Percentiles rank a stretch among this genome's conserved stretches.
These are phyloP conservation scores for Desmodus rotundus DNA, from an alignment of 2,113 vertebrate genomes.

Conservation along the genomic window DNA sequence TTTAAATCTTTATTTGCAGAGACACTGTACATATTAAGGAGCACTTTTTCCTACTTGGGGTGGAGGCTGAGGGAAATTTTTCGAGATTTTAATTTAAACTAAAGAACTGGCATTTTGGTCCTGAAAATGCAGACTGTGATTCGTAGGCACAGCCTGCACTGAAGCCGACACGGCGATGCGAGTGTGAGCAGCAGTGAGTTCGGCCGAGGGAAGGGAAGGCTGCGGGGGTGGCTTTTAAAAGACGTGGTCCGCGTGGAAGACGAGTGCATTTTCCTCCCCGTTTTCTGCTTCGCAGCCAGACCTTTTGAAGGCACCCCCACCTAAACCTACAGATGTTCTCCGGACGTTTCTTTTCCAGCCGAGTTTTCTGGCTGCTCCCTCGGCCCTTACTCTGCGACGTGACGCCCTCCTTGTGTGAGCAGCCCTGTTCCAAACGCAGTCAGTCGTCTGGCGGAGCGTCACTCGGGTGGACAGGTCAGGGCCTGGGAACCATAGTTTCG, in stretches of 20 bases:
- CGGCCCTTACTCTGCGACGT: not conserved
- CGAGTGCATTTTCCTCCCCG: not conserved
- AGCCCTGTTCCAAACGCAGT: not conserved
- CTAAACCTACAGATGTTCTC: not conserved
- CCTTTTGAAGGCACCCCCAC: not conserved
- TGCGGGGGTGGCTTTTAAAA: not conserved
- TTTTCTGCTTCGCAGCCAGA: not conserved
- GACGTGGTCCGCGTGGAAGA: not conserved
- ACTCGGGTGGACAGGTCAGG: not conserved
- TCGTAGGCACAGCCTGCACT: not conserved
- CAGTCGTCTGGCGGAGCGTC: not conserved
- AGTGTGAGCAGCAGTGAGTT: not conserved
- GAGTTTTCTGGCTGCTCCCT: not conserved
- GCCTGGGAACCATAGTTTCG: not conserved
- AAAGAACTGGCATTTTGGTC: not conserved
- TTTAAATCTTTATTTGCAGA: not conserved
- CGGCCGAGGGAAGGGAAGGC: not conserved
- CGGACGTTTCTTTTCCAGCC: not conserved
- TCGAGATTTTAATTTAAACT: slow-evolving; percentile 12
- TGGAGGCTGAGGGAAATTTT: not conserved
- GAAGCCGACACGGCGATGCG: not conserved
- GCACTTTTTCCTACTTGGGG: not conserved
- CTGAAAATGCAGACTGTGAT: not conserved
- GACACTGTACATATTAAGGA: not conserved
- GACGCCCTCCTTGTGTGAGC: not conserved